Conservation (phyloP, 2,888 invertebrate species). For the Patella caerulea region DNA sequence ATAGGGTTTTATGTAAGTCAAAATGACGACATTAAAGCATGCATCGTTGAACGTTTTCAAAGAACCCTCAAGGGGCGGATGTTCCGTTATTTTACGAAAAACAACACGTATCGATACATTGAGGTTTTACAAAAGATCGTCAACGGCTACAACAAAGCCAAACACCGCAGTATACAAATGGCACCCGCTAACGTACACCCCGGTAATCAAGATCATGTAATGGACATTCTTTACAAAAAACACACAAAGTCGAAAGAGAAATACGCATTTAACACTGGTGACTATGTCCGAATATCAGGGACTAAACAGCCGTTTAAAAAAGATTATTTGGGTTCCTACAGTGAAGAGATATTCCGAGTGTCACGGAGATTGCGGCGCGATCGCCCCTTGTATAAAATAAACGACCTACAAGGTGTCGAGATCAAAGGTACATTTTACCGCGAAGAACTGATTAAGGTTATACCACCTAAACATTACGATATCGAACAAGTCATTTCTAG, state of each 20-base stretch:
- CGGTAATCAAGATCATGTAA: slow-evolving; percentile 9
- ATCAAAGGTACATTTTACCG: neutral
- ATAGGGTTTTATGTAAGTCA: too few relatives aligned
- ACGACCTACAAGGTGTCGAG: neutral
- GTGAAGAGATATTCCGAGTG: slow-evolving; percentile 4
- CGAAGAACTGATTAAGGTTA: too few relatives aligned
- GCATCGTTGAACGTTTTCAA: too few relatives aligned
- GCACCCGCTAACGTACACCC: slow-evolving; percentile 31
- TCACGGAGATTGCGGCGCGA: neutral
- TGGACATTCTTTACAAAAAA: neutral
- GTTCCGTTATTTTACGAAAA: too few relatives aligned
- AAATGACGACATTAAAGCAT: too few relatives aligned
- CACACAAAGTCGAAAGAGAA: neutral
- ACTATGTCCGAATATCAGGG: neutral
- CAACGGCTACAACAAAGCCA: slow-evolving; percentile 31
- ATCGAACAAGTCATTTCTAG: too few relatives aligned
- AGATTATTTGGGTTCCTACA: neutral
- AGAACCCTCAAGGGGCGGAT: too few relatives aligned
- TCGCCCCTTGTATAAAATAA: neutral
- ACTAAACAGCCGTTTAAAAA: neutral
- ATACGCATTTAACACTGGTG: neutral
- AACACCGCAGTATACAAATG: slow-evolving; percentile 31
- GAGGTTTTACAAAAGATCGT: slow-evolving; percentile 26
- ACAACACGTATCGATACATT: slow-evolving; percentile 12
- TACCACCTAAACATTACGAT: too few relatives aligned